Evolutionary conservation across 2,797 vertebrate genomes (phyloP).

Genomic region (Lacerta viridis): DNA sequence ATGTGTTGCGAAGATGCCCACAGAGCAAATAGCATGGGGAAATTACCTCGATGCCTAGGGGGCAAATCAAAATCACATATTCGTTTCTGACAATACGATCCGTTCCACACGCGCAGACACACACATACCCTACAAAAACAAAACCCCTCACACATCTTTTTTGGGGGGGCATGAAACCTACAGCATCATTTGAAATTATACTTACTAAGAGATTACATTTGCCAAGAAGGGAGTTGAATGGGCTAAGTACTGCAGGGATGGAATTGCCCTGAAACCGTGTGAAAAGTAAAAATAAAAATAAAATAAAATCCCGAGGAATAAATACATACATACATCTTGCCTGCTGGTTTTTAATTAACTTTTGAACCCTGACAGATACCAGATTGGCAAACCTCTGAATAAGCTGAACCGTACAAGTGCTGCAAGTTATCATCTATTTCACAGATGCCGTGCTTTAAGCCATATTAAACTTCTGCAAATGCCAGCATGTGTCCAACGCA

Average conservation of each 20-base stretch:
- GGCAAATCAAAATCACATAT: constrained; percentile 65
- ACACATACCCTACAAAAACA: too few relatives aligned
- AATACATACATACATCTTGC: constrained; percentile 40
- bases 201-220: constrained; percentile 57
- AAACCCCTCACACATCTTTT: constrained; percentile 45
- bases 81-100: constrained; percentile 63
- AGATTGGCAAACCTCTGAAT: constrained; percentile 43
- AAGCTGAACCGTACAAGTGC: constrained; percentile 32
- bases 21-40: constrained; percentile 81
- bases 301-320: constrained; percentile 27
- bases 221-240: constrained; percentile 53
- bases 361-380: constrained; percentile 39
- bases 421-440: constrained; percentile 36
- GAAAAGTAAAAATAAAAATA: not conserved
- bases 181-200: constrained; percentile 15
- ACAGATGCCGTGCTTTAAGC: constrained; percentile 39
- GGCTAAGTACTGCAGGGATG: constrained; percentile 42
- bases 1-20: constrained; percentile 78
- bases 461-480: not conserved
- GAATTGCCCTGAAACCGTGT: constrained; percentile 30
- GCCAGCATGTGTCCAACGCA: not conserved
- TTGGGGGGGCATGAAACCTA: constrained; percentile 30
- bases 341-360: constrained; percentile 69
- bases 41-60: constrained; percentile 76
- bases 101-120: constrained; percentile 14